phyloP scores from a whole-genome alignment of 1,140 invertebrate species.

The Ips typographus region DNA sequence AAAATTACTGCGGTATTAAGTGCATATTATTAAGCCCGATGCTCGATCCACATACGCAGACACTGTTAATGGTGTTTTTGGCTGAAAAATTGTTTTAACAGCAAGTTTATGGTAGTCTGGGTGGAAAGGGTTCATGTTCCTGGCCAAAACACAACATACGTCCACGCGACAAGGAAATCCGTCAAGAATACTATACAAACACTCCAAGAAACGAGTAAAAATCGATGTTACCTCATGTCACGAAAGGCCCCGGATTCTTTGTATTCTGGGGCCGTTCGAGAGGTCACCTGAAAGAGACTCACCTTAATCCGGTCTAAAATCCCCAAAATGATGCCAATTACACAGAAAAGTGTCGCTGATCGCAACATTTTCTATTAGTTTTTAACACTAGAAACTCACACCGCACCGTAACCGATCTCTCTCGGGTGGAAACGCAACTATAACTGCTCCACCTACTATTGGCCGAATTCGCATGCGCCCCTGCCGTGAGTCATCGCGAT shows the following conservation, averaged over 20 bases:
- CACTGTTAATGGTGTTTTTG: no score
- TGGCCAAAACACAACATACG: background rate
- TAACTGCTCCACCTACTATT: slow-evolving; percentile 49
- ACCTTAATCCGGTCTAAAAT: slow-evolving; percentile 44
- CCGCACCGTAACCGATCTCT: slow-evolving; percentile 42
- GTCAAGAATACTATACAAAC: slow-evolving; percentile 31
- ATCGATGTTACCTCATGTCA: slow-evolving; percentile 41
- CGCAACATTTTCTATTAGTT: slow-evolving; percentile 46
- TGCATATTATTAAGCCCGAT: no score
- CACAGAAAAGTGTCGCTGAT: slow-evolving; percentile 44
- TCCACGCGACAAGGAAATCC: slow-evolving; percentile 2
- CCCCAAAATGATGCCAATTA: slow-evolving; percentile 38
- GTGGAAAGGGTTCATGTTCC: no score
- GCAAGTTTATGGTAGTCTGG: no score
- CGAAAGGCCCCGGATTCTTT: slow-evolving; percentile 32
- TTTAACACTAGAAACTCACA: slow-evolving; percentile 40
- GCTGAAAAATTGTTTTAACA: no score
- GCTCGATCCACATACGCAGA: no score
- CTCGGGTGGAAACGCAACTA: slow-evolving; percentile 45
- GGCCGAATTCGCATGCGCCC: slow-evolving; percentile 41
- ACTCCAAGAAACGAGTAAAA: slow-evolving; percentile 40
- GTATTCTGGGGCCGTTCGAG: background rate
- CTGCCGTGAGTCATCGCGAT: slow-evolving; percentile 38
- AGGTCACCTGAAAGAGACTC: slow-evolving; percentile 32
- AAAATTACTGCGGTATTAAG: no score